A percentile compares a stretch with the other conserved stretches of the same genome.
Evolutionary conservation across 2,888 invertebrate genomes (phyloP).

Genomic region (Drosophila aldrichi): DNA sequence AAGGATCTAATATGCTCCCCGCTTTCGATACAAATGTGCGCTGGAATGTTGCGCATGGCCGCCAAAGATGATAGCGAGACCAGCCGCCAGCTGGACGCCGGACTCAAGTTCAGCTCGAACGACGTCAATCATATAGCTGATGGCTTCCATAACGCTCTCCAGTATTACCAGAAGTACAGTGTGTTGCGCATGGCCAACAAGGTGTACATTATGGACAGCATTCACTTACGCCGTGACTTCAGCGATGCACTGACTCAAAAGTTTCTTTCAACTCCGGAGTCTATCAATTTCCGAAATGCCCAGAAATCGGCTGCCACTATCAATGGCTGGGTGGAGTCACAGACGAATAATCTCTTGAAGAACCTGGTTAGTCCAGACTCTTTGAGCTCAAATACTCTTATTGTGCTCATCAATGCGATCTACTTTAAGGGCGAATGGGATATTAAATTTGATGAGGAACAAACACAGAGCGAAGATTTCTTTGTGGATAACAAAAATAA

Average conservation of each 20-base stretch:
- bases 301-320: conserved; percentile 87
- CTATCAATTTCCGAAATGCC: conserved; percentile 87
- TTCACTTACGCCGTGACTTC: conserved; percentile 86
- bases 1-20: conserved; percentile 55
- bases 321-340: conserved; percentile 91
- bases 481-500: conserved; percentile 86
- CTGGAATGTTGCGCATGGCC: conserved; percentile 61
- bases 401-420: conserved; percentile 92
- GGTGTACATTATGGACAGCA: conserved; percentile 88
- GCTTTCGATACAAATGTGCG: conserved; percentile 42
- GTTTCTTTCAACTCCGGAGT: conserved; percentile 88
- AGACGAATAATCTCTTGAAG: conserved; percentile 92
- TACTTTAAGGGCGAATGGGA: conserved; percentile 93
- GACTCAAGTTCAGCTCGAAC: conserved; percentile 24
- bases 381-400: conserved; percentile 86
- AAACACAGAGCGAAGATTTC: conserved; percentile 87
- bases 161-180: conserved; percentile 46
- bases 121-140: conserved; percentile 28
- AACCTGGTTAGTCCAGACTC: conserved; percentile 88
- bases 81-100: conserved; percentile 43
- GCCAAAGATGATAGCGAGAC: conserved; percentile 29
- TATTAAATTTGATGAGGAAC: conserved; percentile 87
- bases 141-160: conserved; percentile 42
- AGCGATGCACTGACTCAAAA: conserved; percentile 87
- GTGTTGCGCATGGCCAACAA: conserved; percentile 89